Evolutionary conservation across 2,888 invertebrate genomes (phyloP).

Genomic region (Ellobium chinense): DNA sequence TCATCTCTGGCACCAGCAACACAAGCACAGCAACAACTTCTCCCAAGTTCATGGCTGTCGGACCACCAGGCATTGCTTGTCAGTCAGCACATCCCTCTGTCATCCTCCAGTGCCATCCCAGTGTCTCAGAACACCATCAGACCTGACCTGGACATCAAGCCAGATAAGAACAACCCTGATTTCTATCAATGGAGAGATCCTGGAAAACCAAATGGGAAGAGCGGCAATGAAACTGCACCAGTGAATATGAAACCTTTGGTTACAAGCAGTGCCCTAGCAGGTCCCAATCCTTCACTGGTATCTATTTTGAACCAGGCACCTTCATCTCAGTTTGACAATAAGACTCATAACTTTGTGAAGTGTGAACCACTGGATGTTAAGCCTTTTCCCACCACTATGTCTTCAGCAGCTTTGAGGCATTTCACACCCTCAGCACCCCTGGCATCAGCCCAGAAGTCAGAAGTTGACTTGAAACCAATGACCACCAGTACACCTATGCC

Average conservation of each 20-base stretch:
- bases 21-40: not conserved
- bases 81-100: not conserved
- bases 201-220: not conserved
- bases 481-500: not conserved
- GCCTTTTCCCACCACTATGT: no score
- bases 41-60: not conserved
- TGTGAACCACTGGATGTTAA: no score
- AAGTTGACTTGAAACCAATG: not conserved
- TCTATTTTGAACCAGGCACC: not conserved
- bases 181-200: conserved; percentile 17
- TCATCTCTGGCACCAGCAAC: not conserved
- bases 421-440: not conserved
- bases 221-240: not conserved
- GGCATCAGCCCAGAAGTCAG: not conserved
- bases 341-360: no score
- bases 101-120: not conserved
- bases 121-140: not conserved
- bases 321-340: not conserved
- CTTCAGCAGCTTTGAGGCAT: not conserved
- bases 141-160: not conserved
- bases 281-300: not conserved
- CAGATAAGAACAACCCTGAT: not conserved
- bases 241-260: not conserved
- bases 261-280: not conserved
- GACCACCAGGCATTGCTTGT: not conserved